A percentile compares a stretch with the other conserved stretches of the same genome.
phyloP scores from a whole-genome alignment of 2,113 vertebrate species.

The Phrynosoma platyrhinos region DNA sequence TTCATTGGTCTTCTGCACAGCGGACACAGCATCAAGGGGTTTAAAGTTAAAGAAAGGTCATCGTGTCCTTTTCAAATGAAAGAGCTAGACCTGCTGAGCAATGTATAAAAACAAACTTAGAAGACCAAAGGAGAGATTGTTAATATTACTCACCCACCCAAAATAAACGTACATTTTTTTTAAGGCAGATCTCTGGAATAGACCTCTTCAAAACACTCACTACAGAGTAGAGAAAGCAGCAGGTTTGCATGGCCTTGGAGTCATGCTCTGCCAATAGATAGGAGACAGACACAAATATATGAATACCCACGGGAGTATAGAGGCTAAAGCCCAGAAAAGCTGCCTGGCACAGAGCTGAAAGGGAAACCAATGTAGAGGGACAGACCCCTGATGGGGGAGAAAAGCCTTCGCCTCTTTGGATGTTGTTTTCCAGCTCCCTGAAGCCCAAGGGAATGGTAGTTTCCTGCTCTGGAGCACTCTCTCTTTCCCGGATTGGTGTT shows the following conservation, averaged over 20 bases:
- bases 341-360: slow-evolving; percentile 6
- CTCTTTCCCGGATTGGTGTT: not conserved
- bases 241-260: slow-evolving; percentile 45
- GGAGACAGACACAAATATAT: not conserved
- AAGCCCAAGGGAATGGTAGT: slow-evolving; percentile 10
- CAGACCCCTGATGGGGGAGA: slow-evolving; percentile 1
- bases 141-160: slow-evolving; percentile 68
- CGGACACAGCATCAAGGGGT: slow-evolving; percentile 24
- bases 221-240: not conserved
- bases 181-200: slow-evolving; percentile 49
- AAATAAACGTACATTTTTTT: slow-evolving; percentile 64
- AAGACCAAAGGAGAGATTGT: slow-evolving; percentile 62
- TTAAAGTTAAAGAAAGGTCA: slow-evolving; percentile 47
- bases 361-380: not conserved
- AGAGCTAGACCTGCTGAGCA: slow-evolving; percentile 70
- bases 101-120: slow-evolving; percentile 68
- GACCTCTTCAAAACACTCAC: slow-evolving; percentile 64
- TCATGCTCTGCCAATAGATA: not conserved
- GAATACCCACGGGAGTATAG: not conserved
- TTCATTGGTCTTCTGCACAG: slow-evolving; percentile 45
- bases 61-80: slow-evolving; percentile 73
- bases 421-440: slow-evolving; percentile 17
- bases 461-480: slow-evolving; percentile 29
- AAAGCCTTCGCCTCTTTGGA: not conserved
- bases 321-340: not conserved